Percentiles rank a stretch among this genome's conserved stretches.
Conservation (phyloP, 2,888 invertebrate species). For the Ormyrus rosae region DNA sequence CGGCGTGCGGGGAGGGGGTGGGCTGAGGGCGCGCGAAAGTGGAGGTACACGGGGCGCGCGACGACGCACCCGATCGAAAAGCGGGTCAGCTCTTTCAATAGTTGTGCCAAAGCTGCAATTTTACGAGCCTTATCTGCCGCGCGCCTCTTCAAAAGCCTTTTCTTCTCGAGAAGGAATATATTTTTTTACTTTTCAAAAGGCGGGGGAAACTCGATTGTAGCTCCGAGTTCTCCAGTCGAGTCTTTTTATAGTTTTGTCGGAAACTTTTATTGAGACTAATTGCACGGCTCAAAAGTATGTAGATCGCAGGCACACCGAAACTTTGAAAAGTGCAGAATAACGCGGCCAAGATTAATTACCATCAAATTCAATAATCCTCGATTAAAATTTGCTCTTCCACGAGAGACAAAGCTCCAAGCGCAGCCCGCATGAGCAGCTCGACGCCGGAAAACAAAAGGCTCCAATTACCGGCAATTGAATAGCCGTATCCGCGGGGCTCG, state of each 20-base stretch:
- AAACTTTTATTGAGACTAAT: too few relatives aligned
- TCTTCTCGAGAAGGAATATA: too few relatives aligned
- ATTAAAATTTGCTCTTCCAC: background rate
- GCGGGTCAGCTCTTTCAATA: constrained; percentile 19
- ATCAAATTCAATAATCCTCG: too few relatives aligned
- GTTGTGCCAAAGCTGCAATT: constrained; percentile 14
- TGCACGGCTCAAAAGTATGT: too few relatives aligned
- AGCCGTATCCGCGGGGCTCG: background rate
- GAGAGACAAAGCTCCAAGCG: background rate
- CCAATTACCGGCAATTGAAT: constrained; percentile 8
- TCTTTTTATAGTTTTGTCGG: too few relatives aligned
- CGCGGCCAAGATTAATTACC: too few relatives aligned
- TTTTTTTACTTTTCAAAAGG: too few relatives aligned
- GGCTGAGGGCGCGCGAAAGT: constrained; percentile 46
- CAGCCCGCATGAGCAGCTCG: background rate
- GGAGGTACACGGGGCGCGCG: constrained; percentile 10
- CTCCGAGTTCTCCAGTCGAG: too few relatives aligned
- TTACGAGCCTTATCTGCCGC: background rate
- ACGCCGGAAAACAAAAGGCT: constrained; percentile 3
- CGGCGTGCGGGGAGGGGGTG: background rate
- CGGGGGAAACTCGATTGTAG: too few relatives aligned
- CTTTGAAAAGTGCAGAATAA: too few relatives aligned
- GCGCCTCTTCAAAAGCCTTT: too few relatives aligned
- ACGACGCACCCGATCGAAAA: constrained; percentile 41
- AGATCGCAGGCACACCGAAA: too few relatives aligned